Percentiles rank a stretch among this genome's conserved stretches.
phyloP scores from a whole-genome alignment of 2,797 vertebrate species.

The Scyliorhinus canicula region DNA sequence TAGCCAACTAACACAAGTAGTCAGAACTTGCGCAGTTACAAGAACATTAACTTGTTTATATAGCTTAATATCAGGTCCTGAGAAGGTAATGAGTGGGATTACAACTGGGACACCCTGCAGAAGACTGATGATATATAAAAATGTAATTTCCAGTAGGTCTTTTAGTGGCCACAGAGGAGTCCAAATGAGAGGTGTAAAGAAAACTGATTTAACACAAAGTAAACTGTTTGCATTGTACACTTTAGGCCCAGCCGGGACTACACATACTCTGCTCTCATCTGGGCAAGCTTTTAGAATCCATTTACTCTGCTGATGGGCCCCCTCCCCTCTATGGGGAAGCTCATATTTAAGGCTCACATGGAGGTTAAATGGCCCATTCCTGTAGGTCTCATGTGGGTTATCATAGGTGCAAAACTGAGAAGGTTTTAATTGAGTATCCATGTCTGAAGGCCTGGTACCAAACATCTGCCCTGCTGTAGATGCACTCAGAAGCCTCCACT shows the following conservation, averaged over 20 bases:
- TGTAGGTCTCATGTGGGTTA: no score
- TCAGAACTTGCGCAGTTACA: neutral
- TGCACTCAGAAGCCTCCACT: neutral
- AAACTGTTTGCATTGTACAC: no score
- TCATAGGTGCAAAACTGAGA: neutral
- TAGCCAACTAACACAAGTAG: neutral
- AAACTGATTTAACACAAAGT: no score
- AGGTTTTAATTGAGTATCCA: neutral
- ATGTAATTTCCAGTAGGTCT: neutral
- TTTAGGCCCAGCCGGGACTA: no score
- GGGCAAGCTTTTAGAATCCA: no score
- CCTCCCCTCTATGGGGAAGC: no score
- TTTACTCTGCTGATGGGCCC: no score
- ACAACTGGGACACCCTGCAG: neutral
- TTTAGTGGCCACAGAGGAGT: no score
- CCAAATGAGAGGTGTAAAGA: no score
- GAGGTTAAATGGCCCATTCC: no score
- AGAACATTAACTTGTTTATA: neutral
- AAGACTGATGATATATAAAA: neutral
- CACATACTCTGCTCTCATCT: no score
- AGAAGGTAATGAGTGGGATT: neutral
- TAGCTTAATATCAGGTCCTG: neutral
- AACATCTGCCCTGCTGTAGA: neutral
- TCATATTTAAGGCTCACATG: no score
- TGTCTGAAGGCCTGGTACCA: neutral